Percentiles rank a stretch among this genome's conserved stretches.
These are phyloP conservation scores for Xanthorhoe spadicearia DNA, from an alignment of 2,888 invertebrate species.

Conservation along the genomic window DNA sequence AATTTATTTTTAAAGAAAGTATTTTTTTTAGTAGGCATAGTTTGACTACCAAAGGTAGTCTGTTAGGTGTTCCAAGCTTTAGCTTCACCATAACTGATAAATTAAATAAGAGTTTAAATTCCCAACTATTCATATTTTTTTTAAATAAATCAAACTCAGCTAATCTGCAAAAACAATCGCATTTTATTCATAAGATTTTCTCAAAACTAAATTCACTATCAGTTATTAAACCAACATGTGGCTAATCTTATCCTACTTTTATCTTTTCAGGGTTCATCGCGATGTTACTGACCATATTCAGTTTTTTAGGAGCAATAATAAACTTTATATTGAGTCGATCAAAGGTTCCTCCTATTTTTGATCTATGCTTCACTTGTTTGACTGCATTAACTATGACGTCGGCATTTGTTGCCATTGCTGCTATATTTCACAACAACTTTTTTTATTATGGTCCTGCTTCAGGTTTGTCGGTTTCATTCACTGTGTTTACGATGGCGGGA, in stretches of 20 bases:
- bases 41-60: no score
- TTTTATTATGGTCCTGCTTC: no score
- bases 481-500: slow-evolving; percentile 57
- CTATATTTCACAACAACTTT: no score
- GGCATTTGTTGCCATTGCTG: slow-evolving; percentile 58
- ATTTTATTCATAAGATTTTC: neutral
- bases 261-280: slow-evolving; percentile 63
- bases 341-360: slow-evolving; percentile 38
- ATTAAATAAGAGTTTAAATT: no score
- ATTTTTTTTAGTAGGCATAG: no score
- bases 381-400: slow-evolving; percentile 53
- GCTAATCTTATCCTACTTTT: neutral
- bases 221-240: neutral
- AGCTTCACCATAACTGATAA: no score
- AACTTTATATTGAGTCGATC: slow-evolving; percentile 49
- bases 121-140: no score
- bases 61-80: no score
- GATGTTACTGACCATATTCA: slow-evolving; percentile 57
- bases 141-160: no score
- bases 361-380: slow-evolving; percentile 50
- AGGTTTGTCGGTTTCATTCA: slow-evolving; percentile 53
- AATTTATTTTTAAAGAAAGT: no score
- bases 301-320: slow-evolving; percentile 59
- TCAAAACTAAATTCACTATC: neutral
- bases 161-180: no score